Base-by-base conservation (phyloP, 2,113 vertebrate genomes). In the Pollachius pollachius region DNA sequence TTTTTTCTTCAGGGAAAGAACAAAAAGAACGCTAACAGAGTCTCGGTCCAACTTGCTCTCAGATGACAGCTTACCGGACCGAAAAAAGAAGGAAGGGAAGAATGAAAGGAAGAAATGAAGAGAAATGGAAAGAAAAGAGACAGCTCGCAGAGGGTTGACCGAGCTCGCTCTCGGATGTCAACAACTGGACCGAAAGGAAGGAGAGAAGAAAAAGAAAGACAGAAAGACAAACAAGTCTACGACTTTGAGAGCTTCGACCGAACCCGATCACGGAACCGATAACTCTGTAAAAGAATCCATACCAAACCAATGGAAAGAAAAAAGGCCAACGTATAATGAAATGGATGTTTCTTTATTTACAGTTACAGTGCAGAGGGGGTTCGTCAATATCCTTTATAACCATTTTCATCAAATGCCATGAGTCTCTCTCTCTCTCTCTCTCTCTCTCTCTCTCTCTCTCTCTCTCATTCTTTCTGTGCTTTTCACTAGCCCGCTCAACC, bases 221-320 rank as follows among this genome's bases (percentile, higher is more conserved):
- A 75, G 30, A 30, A 30, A 30, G 30, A 30, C 30, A 30, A 30
- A 30, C 30, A 30, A 30, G 30, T 5, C 30, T 30, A 30, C 30
- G 5, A 30, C 30, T 30, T 30, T 30, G 16, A 5, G 16, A 34
- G 61, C 74, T 80, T 81, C 71, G 65, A 77, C 4, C 16, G 81
- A 82, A 88, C 85, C 77, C 84, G 84, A 85, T 82, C 61, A 71
- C 71, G 57, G 74, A 82, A 78, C 64, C 76, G 76, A 86, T 70
- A 64, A 88, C 75, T 65, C 23, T 67, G 68, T 80, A 75, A 87
- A 84, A 68, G 72, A 68, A 81, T 74, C 75, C 62, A 17, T n/a
- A 30, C 17, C 7, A 64, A 37, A 64, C 7, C 25, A 34, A 5
- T 17, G 21, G 6, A 23, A 37, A 1, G 41, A 30, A 34, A 27